Percentiles rank a stretch among this genome's conserved stretches.
These are phyloP conservation scores for Ancistrus triradiatus DNA, from an alignment of 2,113 vertebrate species.

Conservation along the genomic window DNA sequence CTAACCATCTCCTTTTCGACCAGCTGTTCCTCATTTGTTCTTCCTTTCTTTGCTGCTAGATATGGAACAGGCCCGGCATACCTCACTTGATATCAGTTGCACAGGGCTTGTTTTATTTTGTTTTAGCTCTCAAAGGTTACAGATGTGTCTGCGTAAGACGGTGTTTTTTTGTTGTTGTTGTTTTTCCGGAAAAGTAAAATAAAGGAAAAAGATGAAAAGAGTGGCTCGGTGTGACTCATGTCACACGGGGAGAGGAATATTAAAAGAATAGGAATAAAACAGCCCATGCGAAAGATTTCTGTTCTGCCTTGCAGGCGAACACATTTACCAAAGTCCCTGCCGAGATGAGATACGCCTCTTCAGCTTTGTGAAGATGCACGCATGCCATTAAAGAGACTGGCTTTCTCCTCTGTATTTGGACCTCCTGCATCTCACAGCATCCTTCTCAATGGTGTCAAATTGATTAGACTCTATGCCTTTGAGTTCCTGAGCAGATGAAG, in stretches of 20 bases:
- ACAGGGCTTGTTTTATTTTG: conserved; percentile 43
- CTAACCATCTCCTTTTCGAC: background rate
- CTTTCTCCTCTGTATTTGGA: conserved; percentile 19
- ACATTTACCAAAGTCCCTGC: conserved; percentile 33
- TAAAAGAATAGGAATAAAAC: conserved; percentile 35
- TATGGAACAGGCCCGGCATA: conserved; percentile 47
- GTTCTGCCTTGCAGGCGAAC: conserved; percentile 38
- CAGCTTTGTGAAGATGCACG: conserved; percentile 39
- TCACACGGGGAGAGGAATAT: conserved; percentile 49
- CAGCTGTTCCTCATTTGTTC: conserved; percentile 56
- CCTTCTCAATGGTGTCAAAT: conserved; percentile 50
- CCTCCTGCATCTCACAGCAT: conserved; percentile 25
- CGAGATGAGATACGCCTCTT: conserved; percentile 26
- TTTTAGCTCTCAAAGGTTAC: conserved; percentile 46
- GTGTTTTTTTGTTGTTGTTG: conserved; percentile 38
- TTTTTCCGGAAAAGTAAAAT: conserved; percentile 17
- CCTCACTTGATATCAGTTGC: conserved; percentile 51
- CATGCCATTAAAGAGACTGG: conserved; percentile 41
- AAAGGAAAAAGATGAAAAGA: conserved; percentile 25
- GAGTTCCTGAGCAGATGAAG: conserved; percentile 66
- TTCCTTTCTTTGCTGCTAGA: conserved; percentile 31
- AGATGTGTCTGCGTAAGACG: conserved; percentile 40
- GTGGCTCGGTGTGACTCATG: conserved; percentile 48
- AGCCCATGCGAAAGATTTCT: conserved; percentile 34
- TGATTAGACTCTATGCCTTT: conserved; percentile 64